Evolutionary conservation across 2,797 vertebrate genomes (phyloP), one percentile per base, ranked within the genome.

Genomic region (Tapera naevia): DNA sequence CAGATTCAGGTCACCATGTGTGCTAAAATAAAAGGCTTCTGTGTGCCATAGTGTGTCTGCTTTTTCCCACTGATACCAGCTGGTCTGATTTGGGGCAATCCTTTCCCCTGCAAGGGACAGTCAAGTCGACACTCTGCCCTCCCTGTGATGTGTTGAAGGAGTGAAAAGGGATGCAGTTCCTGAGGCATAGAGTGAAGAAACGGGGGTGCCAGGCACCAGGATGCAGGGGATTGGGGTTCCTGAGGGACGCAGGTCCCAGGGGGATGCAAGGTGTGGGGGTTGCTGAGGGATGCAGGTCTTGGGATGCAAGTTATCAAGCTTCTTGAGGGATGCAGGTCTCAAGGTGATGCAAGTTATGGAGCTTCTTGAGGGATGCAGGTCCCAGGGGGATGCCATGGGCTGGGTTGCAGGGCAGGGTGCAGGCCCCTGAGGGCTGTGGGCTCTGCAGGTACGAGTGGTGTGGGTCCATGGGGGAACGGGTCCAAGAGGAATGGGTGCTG

Each of bases 171-270:
- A 58, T 24, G 39, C 5, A 45, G 39, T 46, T 79, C 16, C 45
- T 3, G 3, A 51, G 7, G 27, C 6, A n/a, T n/a, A n/a, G n/a
- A n/a, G n/a, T n/a, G n/a, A 35, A 32, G 37, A 3, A 3, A 13
- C 1, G 27, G 66, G 9, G 10, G 15, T 27, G 48, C 11, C 41
- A 23, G 28, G n/a, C 14, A 33, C 4, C 15, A 8, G 60, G 46
- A 62, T 3, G 13, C 24, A 35, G 67, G 24, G 41, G 10, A 51
- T 4, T 3, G 19, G 18, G 24, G 11, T 4, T 15, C 25, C 35
- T 22, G 33, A 15, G 16, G 28, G n/a, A n/a, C 23, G 35, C 16
- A 9, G 64, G 27, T 62, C 11, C 13, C 37, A 4, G 16, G 17
- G 12, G 6, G 10, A 43, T 3, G 8, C 2, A 19, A 41, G 13